Evolutionary conservation across 2,888 invertebrate species (phyloP), one percentile per base, ranked within the genome.

Genomic region (Lithophane leautieri): DNA sequence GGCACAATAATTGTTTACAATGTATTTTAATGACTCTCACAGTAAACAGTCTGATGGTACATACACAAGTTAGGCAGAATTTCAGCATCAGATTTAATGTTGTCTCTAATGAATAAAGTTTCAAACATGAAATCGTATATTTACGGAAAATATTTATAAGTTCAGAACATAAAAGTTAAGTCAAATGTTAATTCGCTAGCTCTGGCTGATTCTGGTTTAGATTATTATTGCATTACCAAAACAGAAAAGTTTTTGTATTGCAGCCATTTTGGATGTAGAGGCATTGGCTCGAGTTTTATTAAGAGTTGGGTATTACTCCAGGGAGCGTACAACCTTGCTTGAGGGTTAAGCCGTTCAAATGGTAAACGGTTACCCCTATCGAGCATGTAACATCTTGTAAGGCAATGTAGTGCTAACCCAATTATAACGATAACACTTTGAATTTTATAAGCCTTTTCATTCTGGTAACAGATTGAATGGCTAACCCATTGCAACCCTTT

Each of bases 71-170:
- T 71, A 56, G 61, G 62, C n/a, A 25, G 14, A 52, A 25, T 65
- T 66, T 75, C 40, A 66, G 62, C 60, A 71, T 62, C 40, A 58
- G 16, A 66, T 81, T 81, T 63, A 71, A 78, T 76, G 71, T 19
- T 63, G 61, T 47, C 44, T 73, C 25, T 73, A 76, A 75, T 71
- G 52, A 86, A 81, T 66, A 76, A 84, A 81, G 81, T 86, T 86
- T 68, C 11, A 50, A 22, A 40, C 52, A 72, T 76, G 25, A 61
- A 70, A 61, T 68, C 11, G 16, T 28, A 54, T 60, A 62, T 79
- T 60, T 62, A 73, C 42, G 1, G 12, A 52, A 73, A 62, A 66
- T 62, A 40, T 62, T 19, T 7, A 42, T 50, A 47, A 40, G 14
- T 54, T 47, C 25, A 14, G 25, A 62, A 2, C 4, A 9, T 22